Percentiles rank a stretch among this genome's conserved stretches.
These are phyloP conservation scores for Python bivittatus DNA, from an alignment of 2,113 vertebrate genomes.

Conservation along the genomic window DNA sequence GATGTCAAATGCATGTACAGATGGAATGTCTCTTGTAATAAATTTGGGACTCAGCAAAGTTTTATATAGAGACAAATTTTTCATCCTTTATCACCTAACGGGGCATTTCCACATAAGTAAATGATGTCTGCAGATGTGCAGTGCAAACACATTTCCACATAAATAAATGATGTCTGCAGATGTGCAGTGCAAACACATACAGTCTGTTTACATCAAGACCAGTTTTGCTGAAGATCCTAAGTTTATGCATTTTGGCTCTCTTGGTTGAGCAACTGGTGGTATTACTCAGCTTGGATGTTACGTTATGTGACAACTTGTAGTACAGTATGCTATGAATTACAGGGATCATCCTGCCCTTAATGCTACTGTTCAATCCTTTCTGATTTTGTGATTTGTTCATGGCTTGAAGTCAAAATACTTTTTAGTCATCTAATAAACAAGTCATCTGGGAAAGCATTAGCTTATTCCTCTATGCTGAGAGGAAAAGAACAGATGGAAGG, in stretches of 20 bases:
- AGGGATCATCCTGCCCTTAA: neutral
- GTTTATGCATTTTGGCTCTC: neutral
- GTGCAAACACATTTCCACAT: neutral
- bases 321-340: neutral
- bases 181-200: neutral
- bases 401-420: neutral
- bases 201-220: neutral
- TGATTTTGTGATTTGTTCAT: neutral
- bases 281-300: neutral
- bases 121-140: neutral
- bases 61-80: neutral
- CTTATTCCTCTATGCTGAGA: neutral
- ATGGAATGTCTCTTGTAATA: neutral
- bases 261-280: neutral
- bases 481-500: slow-evolving; percentile 53
- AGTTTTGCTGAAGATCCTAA: neutral
- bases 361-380: neutral
- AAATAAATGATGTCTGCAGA: neutral
- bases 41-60: neutral
- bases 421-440: neutral
- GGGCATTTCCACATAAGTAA: neutral
- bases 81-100: neutral
- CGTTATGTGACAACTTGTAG: too few relatives aligned
- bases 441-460: slow-evolving; percentile 30
- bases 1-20: neutral